Base-by-base conservation (phyloP, 2,888 invertebrate genomes). In the Phytoseiulus persimilis region DNA sequence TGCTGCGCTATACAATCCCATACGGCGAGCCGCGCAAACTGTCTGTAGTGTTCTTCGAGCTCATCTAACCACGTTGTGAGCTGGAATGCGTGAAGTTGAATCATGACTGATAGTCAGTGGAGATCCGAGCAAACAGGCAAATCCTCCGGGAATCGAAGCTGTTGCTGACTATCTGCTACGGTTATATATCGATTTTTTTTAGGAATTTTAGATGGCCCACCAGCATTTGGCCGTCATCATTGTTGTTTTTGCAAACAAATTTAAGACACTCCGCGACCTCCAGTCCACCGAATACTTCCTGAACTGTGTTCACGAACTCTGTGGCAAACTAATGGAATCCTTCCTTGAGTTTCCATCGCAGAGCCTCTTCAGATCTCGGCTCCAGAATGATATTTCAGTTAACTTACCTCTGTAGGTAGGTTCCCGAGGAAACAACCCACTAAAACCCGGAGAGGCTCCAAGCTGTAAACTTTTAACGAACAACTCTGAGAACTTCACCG, bases 201-300 rank as follows among this genome's bases (percentile, higher is more conserved):
- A 39, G 39, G 9, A 9, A 6, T 9, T 39, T 9, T 39, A 9
- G 9, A 39, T 9, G 3, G 31, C 87, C 33, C 33, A 87, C 87
- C 87, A 87, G 33, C 87, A 87, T 87, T 0, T 9, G 5, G 11
- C 87, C 87, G 18, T 87, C 87, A n/a, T 87, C 87, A n/a, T 87
- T 87, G 39, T 87, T 87, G 33, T 87, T 87, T 23, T 87, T 87
- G n/a, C 87, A 87, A 0, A 87, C 33, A 11, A 87, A 33, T 23
- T 87, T 87, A 18, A 87, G 87, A n/a, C 87, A 33, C 33, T 87
- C 87, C 28, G 39, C 87, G 6, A 87, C 87, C n/a, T 33, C n/a
- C 33, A 87, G 18, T 0, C 87, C 87, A 9, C 87, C 87, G 32
- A 87, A 87, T 6, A 33, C 32, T 87, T 87, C 87, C 33, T 87